A percentile compares a stretch with the other conserved stretches of the same genome.
These are phyloP conservation scores for Buathra laborator DNA, from an alignment of 2,888 invertebrate genomes.

Conservation along the genomic window DNA sequence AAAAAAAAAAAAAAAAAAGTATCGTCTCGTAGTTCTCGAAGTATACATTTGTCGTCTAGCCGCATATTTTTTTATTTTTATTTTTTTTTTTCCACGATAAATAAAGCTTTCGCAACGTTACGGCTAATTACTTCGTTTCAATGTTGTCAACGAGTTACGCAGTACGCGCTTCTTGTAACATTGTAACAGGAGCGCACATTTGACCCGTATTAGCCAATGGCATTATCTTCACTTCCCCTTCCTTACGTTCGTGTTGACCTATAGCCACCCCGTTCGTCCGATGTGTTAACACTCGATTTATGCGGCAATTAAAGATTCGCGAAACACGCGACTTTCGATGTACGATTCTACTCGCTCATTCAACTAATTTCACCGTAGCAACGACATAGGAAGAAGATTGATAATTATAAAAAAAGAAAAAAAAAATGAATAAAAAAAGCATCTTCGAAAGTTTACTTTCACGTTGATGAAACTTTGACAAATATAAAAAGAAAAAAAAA, in stretches of 20 bases:
- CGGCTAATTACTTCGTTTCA: neutral
- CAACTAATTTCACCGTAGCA: constrained; percentile 1
- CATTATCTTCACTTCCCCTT: neutral
- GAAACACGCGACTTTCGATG: constrained; percentile 31
- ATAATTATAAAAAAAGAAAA: constrained; percentile 22
- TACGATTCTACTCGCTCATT: neutral
- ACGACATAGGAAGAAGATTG: neutral
- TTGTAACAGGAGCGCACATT: neutral
- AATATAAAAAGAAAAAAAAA: neutral
- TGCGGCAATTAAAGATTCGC: constrained; percentile 33
- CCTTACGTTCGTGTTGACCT: neutral
- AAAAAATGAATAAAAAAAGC: constrained; percentile 4
- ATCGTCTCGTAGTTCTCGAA: constrained; percentile 10
- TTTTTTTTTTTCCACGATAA: neutral
- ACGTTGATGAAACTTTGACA: neutral
- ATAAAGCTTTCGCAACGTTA: neutral
- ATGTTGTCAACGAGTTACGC: neutral
- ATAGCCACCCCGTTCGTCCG: neutral
- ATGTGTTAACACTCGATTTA: neutral
- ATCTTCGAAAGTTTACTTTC: constrained; percentile 29
- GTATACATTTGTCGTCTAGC: neutral
- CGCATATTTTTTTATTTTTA: neutral
- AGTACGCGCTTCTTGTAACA: neutral
- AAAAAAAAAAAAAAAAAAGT: constrained; percentile 1
- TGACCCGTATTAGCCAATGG: neutral